These are phyloP conservation scores for Lasioglossum pauxillum DNA, from an alignment of 2,888 invertebrate genomes.

Conservation along the genomic window DNA sequence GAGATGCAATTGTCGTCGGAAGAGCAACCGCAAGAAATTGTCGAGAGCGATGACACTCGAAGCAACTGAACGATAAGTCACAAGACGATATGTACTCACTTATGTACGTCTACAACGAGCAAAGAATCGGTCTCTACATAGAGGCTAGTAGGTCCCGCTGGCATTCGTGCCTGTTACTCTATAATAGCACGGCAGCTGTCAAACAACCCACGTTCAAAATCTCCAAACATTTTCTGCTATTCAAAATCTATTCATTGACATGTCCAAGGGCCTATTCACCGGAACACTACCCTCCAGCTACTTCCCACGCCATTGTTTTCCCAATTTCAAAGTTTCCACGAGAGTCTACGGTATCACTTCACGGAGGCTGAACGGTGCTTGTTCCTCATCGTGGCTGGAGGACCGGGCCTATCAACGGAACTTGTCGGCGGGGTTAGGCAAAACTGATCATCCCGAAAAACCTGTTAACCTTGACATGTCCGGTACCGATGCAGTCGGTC, in stretches of 20 bases:
- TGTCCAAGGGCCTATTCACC: neutral
- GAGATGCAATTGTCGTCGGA: neutral
- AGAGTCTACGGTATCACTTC: neutral
- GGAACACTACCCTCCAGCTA: neutral
- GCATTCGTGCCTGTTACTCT: neutral
- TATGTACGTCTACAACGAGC: neutral
- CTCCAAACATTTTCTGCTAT: neutral
- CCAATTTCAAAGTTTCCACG: neutral
- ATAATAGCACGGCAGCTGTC: neutral
- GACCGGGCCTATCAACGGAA: neutral
- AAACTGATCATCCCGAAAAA: neutral
- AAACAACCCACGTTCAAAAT: neutral
- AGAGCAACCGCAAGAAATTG: neutral
- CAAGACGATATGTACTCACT: neutral
- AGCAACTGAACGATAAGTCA: neutral
- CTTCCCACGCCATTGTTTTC: slow-evolving; percentile 11
- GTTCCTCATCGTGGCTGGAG: neutral
- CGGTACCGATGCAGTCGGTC: neutral
- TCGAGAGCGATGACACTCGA: neutral
- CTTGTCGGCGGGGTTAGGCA: neutral
- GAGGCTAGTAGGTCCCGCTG: neutral
- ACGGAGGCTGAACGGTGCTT: neutral
- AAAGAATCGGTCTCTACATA: neutral
- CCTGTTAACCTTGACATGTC: slow-evolving; percentile 7
- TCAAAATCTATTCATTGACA: neutral